Percentiles rank a stretch among this genome's conserved stretches.
phyloP scores from a whole-genome alignment of 92 coral and sea anemone genomes.

The Porites cylindrica region DNA sequence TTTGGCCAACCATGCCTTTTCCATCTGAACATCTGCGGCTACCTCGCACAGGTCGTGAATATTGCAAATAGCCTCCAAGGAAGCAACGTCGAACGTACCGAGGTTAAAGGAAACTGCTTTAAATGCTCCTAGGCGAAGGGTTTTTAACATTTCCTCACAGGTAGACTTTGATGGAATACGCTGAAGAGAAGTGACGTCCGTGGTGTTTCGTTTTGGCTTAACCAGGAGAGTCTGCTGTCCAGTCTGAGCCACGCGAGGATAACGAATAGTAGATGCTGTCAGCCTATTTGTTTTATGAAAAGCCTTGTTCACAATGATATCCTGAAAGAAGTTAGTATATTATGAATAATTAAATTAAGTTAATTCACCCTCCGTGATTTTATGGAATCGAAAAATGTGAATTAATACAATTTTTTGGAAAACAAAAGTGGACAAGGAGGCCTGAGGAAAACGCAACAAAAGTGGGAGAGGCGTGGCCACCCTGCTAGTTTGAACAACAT shows the following conservation, averaged over 20 bases:
- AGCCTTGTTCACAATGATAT: background rate
- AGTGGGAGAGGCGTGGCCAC: too few species aligned
- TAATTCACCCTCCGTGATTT: background rate
- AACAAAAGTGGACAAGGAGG: too few species aligned
- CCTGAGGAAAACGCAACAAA: too few species aligned
- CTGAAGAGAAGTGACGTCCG: constrained; percentile 23
- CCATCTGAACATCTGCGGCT: constrained; percentile 18
- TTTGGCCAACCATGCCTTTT: constrained; percentile 9
- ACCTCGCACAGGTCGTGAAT: constrained; percentile 42
- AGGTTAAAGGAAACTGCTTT: constrained; percentile 41
- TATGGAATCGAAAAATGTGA: background rate
- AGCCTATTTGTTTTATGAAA: constrained; percentile 9
- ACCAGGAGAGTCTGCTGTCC: constrained; percentile 39
- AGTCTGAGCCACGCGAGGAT: constrained; percentile 37
- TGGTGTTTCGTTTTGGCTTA: constrained; percentile 16
- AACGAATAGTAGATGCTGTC: constrained; percentile 23
- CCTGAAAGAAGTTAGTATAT: constrained; percentile 19
- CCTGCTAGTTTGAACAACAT: too few species aligned
- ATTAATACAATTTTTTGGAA: background rate
- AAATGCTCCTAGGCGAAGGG: constrained; percentile 26
- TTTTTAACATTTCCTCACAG: constrained; percentile 46
- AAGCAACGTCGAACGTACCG: constrained; percentile 40
- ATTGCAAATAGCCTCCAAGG: constrained; percentile 32
- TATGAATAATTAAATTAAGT: background rate
- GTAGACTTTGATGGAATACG: constrained; percentile 49